Percentiles rank a stretch among this genome's conserved stretches.
Evolutionary conservation across 1,140 invertebrate species (phyloP).

Genomic region (Cephus cinctus): DNA sequence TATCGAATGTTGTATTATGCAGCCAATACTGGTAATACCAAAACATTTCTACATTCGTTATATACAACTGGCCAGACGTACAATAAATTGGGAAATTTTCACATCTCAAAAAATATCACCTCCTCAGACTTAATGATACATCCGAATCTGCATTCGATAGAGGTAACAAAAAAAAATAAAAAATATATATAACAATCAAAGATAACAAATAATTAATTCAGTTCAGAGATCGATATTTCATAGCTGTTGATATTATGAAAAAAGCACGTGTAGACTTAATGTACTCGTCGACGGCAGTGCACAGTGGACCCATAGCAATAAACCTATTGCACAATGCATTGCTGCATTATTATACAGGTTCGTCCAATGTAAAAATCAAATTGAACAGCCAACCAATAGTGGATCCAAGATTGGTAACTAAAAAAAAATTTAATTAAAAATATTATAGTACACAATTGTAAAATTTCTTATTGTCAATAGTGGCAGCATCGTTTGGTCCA

Average conservation of each 20-base stretch:
- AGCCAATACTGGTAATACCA: conserved; percentile 4
- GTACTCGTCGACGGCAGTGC: conserved; percentile 46
- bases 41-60: conserved; percentile 14
- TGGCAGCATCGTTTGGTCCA: conserved; percentile 25
- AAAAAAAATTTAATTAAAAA: neutral
- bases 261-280: conserved; percentile 20
- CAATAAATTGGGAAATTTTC: conserved; percentile 13
- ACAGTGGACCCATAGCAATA: conserved; percentile 55
- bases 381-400: conserved; percentile 20
- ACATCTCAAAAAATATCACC: conserved; percentile 18
- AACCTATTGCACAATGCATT: conserved; percentile 54
- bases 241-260: conserved; percentile 21
- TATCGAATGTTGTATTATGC: conserved; percentile 17
- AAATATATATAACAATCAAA: neutral
- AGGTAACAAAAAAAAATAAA: conserved; percentile 11
- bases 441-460: no score
- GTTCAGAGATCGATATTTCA: conserved; percentile 27
- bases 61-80: conserved; percentile 9
- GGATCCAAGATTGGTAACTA: conserved; percentile 19
- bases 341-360: conserved; percentile 32
- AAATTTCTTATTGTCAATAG: no score
- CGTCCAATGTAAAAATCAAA: conserved; percentile 17
- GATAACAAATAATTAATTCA: conserved; percentile 1
- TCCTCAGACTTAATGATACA: conserved; percentile 19
- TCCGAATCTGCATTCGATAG: conserved; percentile 22